Evolutionary conservation across 1,140 invertebrate genomes (phyloP).

Genomic region (Sitodiplosis mosellana): DNA sequence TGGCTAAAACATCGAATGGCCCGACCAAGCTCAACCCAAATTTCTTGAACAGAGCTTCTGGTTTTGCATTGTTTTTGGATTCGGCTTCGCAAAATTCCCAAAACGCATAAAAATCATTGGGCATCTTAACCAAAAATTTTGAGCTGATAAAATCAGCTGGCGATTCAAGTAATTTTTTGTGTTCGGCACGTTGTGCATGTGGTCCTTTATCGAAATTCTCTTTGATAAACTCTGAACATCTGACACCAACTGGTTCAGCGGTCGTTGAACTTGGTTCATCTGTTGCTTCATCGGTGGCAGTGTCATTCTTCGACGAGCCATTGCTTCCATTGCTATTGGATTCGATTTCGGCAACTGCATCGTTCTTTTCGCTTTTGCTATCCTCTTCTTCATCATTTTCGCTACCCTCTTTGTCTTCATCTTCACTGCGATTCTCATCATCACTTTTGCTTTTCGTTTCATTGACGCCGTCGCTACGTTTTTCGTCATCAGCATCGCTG

Average conservation of each 20-base stretch:
- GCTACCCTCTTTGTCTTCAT: slow-evolving; percentile 1
- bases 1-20: slow-evolving; percentile 65
- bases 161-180: slow-evolving; percentile 16
- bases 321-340: slow-evolving; percentile 6
- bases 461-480: not conserved
- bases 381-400: not conserved
- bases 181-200: slow-evolving; percentile 18
- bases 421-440: slow-evolving; percentile 1
- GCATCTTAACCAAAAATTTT: slow-evolving; percentile 73
- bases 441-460: slow-evolving; percentile 4
- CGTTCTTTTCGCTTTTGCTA: not conserved
- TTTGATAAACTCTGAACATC: slow-evolving; percentile 2
- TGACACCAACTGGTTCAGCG: slow-evolving; percentile 12
- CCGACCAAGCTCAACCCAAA: slow-evolving; percentile 61
- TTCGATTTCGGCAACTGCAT: not conserved
- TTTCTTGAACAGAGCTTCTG: slow-evolving; percentile 35
- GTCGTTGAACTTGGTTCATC: not conserved
- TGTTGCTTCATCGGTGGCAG: slow-evolving; percentile 14
- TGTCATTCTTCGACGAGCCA: slow-evolving; percentile 15
- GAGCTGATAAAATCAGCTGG: slow-evolving; percentile 40
- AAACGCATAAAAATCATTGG: slow-evolving; percentile 71
- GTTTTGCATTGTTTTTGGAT: slow-evolving; percentile 33
- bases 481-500: slow-evolving; percentile 3
- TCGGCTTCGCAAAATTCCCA: slow-evolving; percentile 53
- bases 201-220: slow-evolving; percentile 20